phyloP scores from a whole-genome alignment of 2,888 invertebrate genomes.

The Pelosia muscerda region DNA sequence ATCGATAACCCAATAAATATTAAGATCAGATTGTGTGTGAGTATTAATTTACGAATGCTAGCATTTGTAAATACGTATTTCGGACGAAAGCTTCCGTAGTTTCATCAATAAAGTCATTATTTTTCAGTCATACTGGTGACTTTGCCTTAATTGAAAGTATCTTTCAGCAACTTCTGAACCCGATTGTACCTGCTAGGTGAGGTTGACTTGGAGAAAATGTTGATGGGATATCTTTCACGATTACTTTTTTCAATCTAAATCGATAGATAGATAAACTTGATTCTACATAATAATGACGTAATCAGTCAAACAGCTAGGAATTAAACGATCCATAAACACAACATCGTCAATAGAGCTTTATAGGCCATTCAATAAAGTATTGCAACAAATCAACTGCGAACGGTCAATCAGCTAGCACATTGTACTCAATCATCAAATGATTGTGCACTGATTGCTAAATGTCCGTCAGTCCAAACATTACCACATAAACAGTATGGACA shows the following conservation, averaged over 20 bases:
- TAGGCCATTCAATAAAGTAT: constrained; percentile 38
- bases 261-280: too few relatives aligned
- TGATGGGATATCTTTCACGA: too few relatives aligned
- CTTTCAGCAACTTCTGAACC: too few relatives aligned
- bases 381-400: constrained; percentile 38
- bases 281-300: neutral
- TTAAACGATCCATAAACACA: constrained; percentile 34
- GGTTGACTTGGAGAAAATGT: too few relatives aligned
- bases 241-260: too few relatives aligned
- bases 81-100: too few relatives aligned
- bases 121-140: too few relatives aligned
- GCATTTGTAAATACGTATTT: too few relatives aligned
- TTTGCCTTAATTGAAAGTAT: too few relatives aligned
- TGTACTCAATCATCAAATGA: constrained; percentile 49
- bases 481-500: constrained; percentile 30
- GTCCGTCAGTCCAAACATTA: constrained; percentile 39
- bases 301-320: constrained; percentile 24
- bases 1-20: neutral
- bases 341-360: constrained; percentile 41
- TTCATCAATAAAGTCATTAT: too few relatives aligned
- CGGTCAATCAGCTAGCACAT: constrained; percentile 34
- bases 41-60: neutral
- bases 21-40: neutral
- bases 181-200: too few relatives aligned
- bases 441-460: constrained; percentile 51